Evolutionary conservation across 2,797 vertebrate genomes (phyloP), one percentile per base, ranked within the genome.

Genomic region (Corythornis leucogaster): DNA sequence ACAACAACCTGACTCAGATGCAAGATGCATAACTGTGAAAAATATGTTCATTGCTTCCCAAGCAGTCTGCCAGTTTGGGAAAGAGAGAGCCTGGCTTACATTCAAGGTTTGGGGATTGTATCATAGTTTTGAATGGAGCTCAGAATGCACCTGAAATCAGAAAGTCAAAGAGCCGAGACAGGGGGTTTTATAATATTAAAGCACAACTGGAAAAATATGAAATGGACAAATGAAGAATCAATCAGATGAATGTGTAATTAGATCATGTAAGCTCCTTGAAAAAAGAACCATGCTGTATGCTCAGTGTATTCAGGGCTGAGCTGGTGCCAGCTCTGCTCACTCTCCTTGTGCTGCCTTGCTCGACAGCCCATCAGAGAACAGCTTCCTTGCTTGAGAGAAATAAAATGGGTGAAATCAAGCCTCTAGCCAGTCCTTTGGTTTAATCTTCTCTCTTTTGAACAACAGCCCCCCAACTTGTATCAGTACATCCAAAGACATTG

Each of bases 1-100:
- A 95, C 35, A 78, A 75, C 87, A 94, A 91, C 78, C 85, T 69
- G 67, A 95, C 92, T 94, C 86, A 92, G 90, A 97, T 83, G 67
- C 64, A 88, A 89, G 73, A 81, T 89, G 91, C 90, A 67, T 57
- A 88, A 89, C 85, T 94, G 92, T 61, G 69, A 95, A 92, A 94
- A 87, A 87, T 93, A 46, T 40, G 45, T 69, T 92, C 87, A 75
- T 76, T 95, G 88, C 68, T 82, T 95, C 68, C 58, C 61, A 82
- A 90, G 62, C 16, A 87, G 90, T 54, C 40, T 92, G 82, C 48
- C 80, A 87, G 90, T 61, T 92, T 57, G 42, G 66, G 73, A 45
- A 30, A 42, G 63, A 66, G 25, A 61, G 26, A 66, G 46, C 19
- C 26, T 90, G 91, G 84, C 85, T 90, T 57, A 35, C 1, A 5